These are phyloP conservation scores for Blastobasis lacticolella DNA, from an alignment of 2,888 invertebrate species.

Conservation along the genomic window DNA sequence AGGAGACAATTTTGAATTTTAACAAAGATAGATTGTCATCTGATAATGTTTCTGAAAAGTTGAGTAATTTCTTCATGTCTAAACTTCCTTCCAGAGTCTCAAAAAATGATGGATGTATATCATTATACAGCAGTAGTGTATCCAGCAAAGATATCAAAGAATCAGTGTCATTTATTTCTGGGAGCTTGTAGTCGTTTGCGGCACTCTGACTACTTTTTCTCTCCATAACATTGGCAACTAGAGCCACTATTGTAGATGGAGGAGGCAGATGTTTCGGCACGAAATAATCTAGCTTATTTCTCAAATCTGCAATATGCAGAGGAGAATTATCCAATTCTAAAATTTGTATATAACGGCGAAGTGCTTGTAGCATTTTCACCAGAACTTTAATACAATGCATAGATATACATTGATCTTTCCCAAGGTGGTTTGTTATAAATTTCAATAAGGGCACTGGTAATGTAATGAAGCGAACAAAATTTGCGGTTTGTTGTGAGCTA, in stretches of 20 bases:
- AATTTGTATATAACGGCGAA: slow-evolving; percentile 67
- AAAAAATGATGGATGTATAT: slow-evolving; percentile 55
- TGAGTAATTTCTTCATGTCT: slow-evolving; percentile 55
- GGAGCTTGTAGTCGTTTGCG: slow-evolving; percentile 43
- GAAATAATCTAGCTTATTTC: slow-evolving; percentile 53
- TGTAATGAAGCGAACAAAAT: slow-evolving; percentile 62
- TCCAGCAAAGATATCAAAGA: slow-evolving; percentile 50
- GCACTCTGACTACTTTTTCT: slow-evolving; percentile 23
- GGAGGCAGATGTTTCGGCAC: slow-evolving; percentile 62
- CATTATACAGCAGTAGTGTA: slow-evolving; percentile 54
- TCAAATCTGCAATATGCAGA: slow-evolving; percentile 38
- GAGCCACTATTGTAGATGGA: slow-evolving; percentile 38
- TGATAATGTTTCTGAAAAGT: slow-evolving; percentile 41
- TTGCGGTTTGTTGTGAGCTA: slow-evolving; percentile 65
- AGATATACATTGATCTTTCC: slow-evolving; percentile 52
- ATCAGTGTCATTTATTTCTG: slow-evolving; percentile 39
- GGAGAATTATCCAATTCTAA: slow-evolving; percentile 47
- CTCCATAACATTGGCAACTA: slow-evolving; percentile 45
- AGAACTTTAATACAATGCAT: slow-evolving; percentile 65
- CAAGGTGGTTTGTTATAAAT: slow-evolving; percentile 43
- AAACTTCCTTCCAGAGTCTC: slow-evolving; percentile 61
- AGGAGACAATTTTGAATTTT: slow-evolving; percentile 61
- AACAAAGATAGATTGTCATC: slow-evolving; percentile 40
- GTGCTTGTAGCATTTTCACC: slow-evolving; percentile 70
- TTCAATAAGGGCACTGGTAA: slow-evolving; percentile 68